Evolutionary conservation across 2,113 vertebrate species (phyloP).

Genomic region (Pampusana beccarii): DNA sequence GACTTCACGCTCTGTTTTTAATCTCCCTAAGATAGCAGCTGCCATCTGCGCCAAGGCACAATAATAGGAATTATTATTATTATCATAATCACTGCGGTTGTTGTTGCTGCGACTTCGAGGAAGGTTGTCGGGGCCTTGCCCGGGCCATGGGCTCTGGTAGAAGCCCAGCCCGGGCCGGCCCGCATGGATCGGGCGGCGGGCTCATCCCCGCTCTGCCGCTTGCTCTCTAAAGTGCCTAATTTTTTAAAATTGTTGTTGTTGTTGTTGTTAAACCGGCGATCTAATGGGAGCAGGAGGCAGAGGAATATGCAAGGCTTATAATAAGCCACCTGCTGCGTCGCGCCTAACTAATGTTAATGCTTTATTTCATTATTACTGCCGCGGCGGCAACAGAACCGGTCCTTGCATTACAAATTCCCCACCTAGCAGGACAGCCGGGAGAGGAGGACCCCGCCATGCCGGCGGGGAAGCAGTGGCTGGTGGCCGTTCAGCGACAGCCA

Average conservation of each 20-base stretch:
- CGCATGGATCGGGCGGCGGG: too few species aligned
- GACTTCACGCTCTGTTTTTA: not conserved
- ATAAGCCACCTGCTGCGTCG: conserved; percentile 53
- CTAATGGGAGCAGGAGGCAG: not conserved
- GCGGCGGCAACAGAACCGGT: not conserved
- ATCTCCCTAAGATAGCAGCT: not conserved
- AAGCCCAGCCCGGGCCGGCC: not conserved
- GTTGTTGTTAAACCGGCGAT: not conserved
- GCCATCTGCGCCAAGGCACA: not conserved
- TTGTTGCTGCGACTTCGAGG: not conserved
- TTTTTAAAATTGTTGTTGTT: not conserved
- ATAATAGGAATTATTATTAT: not conserved
- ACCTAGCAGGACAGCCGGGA: not conserved
- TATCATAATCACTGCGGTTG: not conserved
- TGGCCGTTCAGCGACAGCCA: not conserved
- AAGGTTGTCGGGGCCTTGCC: not conserved
- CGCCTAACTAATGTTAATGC: not conserved
- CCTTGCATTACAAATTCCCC: not conserved
- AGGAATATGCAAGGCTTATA: not conserved
- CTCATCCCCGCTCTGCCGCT: not conserved
- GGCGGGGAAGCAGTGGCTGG: not conserved
- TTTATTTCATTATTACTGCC: not conserved
- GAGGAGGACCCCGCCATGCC: not conserved
- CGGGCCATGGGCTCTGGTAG: not conserved
- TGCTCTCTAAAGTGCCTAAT: not conserved